phyloP scores from a whole-genome alignment of 2,797 vertebrate species.

The Notolepis coatsorum region DNA sequence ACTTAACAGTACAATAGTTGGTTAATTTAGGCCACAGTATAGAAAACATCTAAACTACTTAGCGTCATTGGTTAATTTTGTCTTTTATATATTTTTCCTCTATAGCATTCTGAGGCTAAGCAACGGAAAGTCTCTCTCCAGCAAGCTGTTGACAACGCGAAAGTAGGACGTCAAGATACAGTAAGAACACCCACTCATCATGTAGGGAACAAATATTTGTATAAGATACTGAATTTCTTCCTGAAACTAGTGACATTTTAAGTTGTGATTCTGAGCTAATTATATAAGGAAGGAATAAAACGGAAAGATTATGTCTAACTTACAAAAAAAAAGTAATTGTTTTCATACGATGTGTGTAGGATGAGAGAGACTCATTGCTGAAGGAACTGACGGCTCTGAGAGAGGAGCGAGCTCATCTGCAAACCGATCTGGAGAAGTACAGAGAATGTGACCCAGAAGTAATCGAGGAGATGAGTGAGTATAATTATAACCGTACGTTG shows the following conservation, averaged over 20 bases:
- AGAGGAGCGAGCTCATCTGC: conserved; percentile 81
- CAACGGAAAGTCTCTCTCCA: conserved; percentile 82
- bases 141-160: conserved; percentile 86
- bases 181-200: conserved; percentile 74
- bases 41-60: background rate
- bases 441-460: conserved; percentile 94
- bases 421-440: conserved; percentile 90
- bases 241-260: too few species aligned
- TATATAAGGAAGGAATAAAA: too few species aligned
- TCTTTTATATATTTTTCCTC: conserved; percentile 12
- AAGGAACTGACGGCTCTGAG: conserved; percentile 85
- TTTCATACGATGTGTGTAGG: conserved; percentile 81
- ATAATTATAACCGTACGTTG: conserved; percentile 10
- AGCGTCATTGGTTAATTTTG: background rate
- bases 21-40: too few species aligned
- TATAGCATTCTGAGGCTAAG: conserved; percentile 86
- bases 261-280: too few species aligned
- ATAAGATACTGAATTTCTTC: too few species aligned
- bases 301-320: too few species aligned
- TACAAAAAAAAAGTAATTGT: too few species aligned
- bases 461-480: conserved; percentile 94
- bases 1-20: too few species aligned
- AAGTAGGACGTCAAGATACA: conserved; percentile 90
- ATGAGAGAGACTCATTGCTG: conserved; percentile 82
- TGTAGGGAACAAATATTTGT: too few species aligned